Percentiles rank a stretch among this genome's conserved stretches.
These are phyloP conservation scores for Triops longicaudatus DNA, from an alignment of 1,140 invertebrate species.

Conservation along the genomic window DNA sequence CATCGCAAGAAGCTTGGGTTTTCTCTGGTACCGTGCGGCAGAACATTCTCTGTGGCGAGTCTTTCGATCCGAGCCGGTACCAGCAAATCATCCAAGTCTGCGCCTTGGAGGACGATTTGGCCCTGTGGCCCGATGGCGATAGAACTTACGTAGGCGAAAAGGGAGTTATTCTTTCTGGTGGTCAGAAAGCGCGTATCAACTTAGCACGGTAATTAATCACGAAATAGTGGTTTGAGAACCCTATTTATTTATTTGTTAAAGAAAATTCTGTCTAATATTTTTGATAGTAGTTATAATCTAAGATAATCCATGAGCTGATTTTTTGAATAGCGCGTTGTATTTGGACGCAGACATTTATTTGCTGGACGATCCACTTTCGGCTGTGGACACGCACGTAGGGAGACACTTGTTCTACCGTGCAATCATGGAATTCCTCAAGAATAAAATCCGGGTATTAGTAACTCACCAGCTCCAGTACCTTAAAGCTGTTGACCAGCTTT, in stretches of 20 bases:
- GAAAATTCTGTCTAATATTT: too few relatives aligned
- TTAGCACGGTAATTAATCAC: slow-evolving; percentile 51
- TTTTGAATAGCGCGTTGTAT: slow-evolving; percentile 56
- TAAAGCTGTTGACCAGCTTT: slow-evolving; percentile 61
- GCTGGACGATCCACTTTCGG: slow-evolving; percentile 73
- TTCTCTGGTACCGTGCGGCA: slow-evolving; percentile 53
- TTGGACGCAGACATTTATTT: slow-evolving; percentile 70
- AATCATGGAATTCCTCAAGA: slow-evolving; percentile 54
- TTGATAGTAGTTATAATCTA: too few relatives aligned
- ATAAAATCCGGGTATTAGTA: slow-evolving; percentile 68
- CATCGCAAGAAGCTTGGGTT: slow-evolving; percentile 86
- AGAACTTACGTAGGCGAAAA: slow-evolving; percentile 80
- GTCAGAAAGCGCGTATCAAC: slow-evolving; percentile 82
- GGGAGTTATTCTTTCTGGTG: slow-evolving; percentile 75
- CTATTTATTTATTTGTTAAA: too few relatives aligned
- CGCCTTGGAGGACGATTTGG: slow-evolving; percentile 57
- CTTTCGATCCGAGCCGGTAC: slow-evolving; percentile 60
- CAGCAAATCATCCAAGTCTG: slow-evolving; percentile 57
- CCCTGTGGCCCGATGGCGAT: slow-evolving; percentile 68
- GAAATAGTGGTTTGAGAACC: too few relatives aligned
- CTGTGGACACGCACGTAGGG: slow-evolving; percentile 62
- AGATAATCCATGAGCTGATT: neutral
- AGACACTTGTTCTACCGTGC: slow-evolving; percentile 60
- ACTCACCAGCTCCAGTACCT: slow-evolving; percentile 80
- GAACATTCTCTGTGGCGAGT: slow-evolving; percentile 77